Base-by-base conservation (phyloP, 2,113 vertebrate species). In the Pyxicephalus adspersus region DNA sequence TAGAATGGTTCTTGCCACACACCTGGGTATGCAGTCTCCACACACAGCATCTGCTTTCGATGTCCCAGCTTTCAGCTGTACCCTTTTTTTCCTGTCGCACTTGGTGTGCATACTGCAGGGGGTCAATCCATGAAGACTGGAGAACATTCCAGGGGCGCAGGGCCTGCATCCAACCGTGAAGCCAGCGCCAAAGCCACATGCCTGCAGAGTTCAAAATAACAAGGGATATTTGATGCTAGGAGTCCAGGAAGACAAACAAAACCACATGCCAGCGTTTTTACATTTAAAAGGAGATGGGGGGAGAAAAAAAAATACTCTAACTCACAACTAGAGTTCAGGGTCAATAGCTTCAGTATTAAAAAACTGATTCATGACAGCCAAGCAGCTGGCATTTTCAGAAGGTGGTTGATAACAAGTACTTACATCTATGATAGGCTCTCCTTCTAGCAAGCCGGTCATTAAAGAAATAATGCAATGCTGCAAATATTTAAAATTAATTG, bases 1-100 rank as follows among this genome's bases (percentile, higher is more conserved):
- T 13, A 0, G 26, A 13, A 31, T 1, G 8, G n/a, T 16, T 61
- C 5, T 23, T 2, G 2, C 19, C 64, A 52, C 83, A 77, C 87
- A 98, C 97, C 96, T 96, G 0, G 87, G 85, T 86, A 94, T 87
- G 86, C 96, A 99, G 83, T 71, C 85, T 72, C 96, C 96, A 65
- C 97, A 99, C 5, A 78, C 58, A 0, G 90, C 85, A 63, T 97
- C 93, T 0, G 83, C 89, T 5, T 18, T 81, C 0, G 81, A 64
- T 0, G 90, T 95, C 70, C 95, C 95, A 0, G 84, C 80, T 0
- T 67, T 87, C 51, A 78, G n/a, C 50, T 87, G 84, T 2, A 87
- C 2, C 83, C 94, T 93, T 85, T 90, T 88, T 4, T 87, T 84
- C 57, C 55, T 64, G 16, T 83, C 23, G 79, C 97, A 99, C 76